phyloP scores from a whole-genome alignment of 2,797 vertebrate species.

The Rhabdomys pumilio region DNA sequence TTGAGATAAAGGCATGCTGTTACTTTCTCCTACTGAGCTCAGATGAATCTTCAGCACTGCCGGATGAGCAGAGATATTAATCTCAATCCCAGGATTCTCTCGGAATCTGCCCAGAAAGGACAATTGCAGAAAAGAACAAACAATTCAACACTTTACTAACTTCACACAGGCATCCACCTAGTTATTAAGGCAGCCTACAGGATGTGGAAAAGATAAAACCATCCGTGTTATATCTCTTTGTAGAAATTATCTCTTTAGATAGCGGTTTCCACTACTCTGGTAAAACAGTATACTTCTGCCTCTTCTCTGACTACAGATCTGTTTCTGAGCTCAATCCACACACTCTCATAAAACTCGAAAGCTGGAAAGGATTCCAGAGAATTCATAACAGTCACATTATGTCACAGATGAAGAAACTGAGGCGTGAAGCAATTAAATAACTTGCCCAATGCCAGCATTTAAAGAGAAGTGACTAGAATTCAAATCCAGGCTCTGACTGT shows the following conservation, averaged over 20 bases:
- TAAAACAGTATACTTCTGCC: slow-evolving; percentile 27
- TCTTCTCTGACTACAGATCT: slow-evolving; percentile 28
- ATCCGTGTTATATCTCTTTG: slow-evolving; percentile 24
- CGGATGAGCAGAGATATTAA: background rate
- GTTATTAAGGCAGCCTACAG: background rate
- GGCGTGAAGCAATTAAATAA: slow-evolving; percentile 7
- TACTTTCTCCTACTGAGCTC: background rate
- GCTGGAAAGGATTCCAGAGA: slow-evolving; percentile 41
- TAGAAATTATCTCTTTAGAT: slow-evolving; percentile 56
- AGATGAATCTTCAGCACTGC: background rate
- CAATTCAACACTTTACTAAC: background rate
- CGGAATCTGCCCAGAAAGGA: background rate
- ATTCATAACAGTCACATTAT: slow-evolving; percentile 25
- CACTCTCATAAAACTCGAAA: slow-evolving; percentile 41
- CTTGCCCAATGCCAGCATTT: background rate
- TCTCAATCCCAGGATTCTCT: slow-evolving; percentile 1
- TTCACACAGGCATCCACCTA: background rate
- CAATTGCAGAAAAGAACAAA: slow-evolving; percentile 28
- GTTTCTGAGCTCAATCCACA: background rate
- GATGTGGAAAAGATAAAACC: slow-evolving; percentile 45
- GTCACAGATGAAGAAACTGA: slow-evolving; percentile 60
- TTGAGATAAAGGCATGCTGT: background rate
- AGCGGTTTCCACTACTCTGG: slow-evolving; percentile 16
- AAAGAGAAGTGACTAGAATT: background rate
- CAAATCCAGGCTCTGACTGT: background rate